Conservation (phyloP, 2,113 vertebrate genomes). For the Passer domesticus region DNA sequence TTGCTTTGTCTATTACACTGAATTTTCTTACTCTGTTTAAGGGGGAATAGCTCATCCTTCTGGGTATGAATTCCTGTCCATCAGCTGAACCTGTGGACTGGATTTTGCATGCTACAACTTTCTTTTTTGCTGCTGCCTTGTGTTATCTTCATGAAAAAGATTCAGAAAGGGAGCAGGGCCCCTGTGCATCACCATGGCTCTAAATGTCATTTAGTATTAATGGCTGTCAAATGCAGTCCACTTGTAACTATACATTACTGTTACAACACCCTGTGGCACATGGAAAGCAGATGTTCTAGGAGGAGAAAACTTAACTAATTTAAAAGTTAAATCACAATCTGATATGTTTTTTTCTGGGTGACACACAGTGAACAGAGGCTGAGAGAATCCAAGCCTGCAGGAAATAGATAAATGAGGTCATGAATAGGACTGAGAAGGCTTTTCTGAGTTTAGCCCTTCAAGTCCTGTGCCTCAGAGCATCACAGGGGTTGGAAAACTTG, state of each 20-base stretch:
- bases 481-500: background rate
- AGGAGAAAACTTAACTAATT: background rate
- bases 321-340: background rate
- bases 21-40: background rate
- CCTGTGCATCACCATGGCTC: background rate
- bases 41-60: background rate
- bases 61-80: background rate
- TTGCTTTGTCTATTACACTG: background rate
- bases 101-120: background rate
- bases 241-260: background rate
- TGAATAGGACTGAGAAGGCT: background rate
- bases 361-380: background rate
- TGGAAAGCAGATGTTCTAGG: background rate
- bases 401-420: background rate
- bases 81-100: background rate
- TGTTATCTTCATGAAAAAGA: background rate
- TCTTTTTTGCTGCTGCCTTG: background rate
- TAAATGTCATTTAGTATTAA: background rate
- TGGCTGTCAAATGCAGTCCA: background rate
- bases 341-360: background rate
- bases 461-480: background rate
- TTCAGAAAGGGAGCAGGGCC: background rate
- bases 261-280: background rate
- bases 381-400: background rate
- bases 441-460: background rate